Evolutionary conservation across 2,888 invertebrate genomes (phyloP), one percentile per base, ranked within the genome.

Genomic region (Watsonalla cultraria): DNA sequence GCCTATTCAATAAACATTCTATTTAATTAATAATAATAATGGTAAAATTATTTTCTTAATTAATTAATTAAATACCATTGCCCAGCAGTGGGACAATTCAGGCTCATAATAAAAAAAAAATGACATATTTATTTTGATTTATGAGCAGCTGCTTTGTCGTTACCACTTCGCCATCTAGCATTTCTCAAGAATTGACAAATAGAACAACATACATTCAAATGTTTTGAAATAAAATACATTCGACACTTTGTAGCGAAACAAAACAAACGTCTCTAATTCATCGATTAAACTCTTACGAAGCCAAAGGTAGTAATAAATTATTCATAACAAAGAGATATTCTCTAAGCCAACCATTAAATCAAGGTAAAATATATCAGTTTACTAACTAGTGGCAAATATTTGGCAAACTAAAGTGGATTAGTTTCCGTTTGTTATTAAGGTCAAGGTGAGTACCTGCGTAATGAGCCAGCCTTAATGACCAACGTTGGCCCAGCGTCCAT

Each of bases 401-500:
- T 42, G 42, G 11, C 42, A 42, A 42, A 42, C 42, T 9, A 42
- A 42, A 42, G 42, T 42, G 42, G 42, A 42, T 42, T 42, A 42
- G 42, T 42, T 42, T 42, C 42, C 11, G 11, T 42, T 42, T 42
- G 42, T 42, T 11, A 11, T 42, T 42, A 42, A 42, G 42, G 42
- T 42, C 42, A 42, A 42, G 42, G 42, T 11, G 11, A 42, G 42
- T 42, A 42, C 37, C 37, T 37, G 37, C 11, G 42, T 42, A 42
- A 42, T 42, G 49, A 33, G 51, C 42, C 47, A 50, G 52, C 7
- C 47, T 13, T 52, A 53, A 51, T 47, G 51, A 49, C 37, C 49
- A 14, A 47, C 56, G 54, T 55, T 45, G 52, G 46, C 54, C 49
- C 49, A 14, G 45, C 56, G 54, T 55, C 46, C 54, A 45, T 55